Evolutionary conservation across 2,888 invertebrate genomes (phyloP).

Genomic region (Oxytorus armatus): DNA sequence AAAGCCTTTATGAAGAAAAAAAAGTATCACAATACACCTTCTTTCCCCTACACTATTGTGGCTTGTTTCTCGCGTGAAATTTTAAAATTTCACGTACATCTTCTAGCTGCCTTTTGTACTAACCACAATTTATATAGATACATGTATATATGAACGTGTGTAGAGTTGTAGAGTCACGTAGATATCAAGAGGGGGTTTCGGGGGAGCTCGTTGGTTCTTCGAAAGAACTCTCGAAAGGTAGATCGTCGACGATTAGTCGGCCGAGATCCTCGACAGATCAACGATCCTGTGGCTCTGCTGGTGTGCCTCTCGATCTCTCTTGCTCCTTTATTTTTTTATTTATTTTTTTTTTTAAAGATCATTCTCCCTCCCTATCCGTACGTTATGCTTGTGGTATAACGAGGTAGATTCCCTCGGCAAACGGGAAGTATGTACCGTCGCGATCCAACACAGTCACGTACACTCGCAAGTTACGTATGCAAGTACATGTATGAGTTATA

Average conservation of each 20-base stretch:
- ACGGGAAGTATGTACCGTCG: constrained; percentile 29
- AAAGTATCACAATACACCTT: neutral
- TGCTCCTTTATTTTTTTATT: constrained; percentile 19
- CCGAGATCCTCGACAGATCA: constrained; percentile 56
- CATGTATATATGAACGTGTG: constrained; percentile 3
- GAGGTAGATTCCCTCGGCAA: constrained; percentile 47
- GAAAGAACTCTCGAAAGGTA: constrained; percentile 61
- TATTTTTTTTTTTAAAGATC: neutral
- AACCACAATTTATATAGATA: neutral
- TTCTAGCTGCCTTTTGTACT: neutral
- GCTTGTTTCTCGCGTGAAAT: constrained; percentile 10
- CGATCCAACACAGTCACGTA: constrained; percentile 37
- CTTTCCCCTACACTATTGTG: neutral
- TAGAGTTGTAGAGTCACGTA: constrained; percentile 57
- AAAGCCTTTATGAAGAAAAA: neutral
- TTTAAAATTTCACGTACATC: constrained; percentile 9
- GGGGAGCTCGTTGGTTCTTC: constrained; percentile 50
- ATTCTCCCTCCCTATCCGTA: neutral
- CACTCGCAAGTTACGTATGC: constrained; percentile 3
- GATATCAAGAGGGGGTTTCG: constrained; percentile 17
- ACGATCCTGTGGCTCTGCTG: constrained; percentile 35
- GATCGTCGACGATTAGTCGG: constrained; percentile 60
- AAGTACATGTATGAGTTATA: constrained; percentile 25
- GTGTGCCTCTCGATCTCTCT: constrained; percentile 26
- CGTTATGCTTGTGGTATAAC: constrained; percentile 41